Evolutionary conservation across 1,140 invertebrate genomes (phyloP).

Genomic region (Ephestia elutella): DNA sequence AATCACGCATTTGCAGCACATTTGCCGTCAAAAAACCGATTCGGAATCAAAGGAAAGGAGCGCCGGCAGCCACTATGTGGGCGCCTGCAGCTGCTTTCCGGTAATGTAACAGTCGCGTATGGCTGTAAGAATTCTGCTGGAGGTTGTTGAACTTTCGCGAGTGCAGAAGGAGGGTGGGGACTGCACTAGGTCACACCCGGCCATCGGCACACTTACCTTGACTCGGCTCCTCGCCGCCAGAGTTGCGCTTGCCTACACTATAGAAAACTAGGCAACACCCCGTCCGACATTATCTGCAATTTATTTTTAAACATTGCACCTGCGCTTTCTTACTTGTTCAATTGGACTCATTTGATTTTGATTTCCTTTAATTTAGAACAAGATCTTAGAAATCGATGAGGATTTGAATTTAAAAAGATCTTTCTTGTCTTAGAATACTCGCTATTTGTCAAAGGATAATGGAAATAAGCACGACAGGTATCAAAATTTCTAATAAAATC

Average conservation of each 20-base stretch:
- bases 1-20: constrained; percentile 6
- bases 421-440: no score
- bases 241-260: constrained; percentile 40
- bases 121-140: constrained; percentile 67
- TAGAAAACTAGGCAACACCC: constrained; percentile 62
- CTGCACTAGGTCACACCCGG: constrained; percentile 66
- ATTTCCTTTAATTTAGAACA: no score
- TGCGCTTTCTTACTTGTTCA: no score
- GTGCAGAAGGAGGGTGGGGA: constrained; percentile 65
- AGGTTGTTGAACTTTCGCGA: constrained; percentile 71
- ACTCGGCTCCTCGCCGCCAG: constrained; percentile 53
- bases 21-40: background rate
- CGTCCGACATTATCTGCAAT: background rate
- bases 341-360: no score
- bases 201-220: constrained; percentile 72
- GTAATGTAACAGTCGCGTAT: constrained; percentile 69
- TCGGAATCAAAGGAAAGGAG: no score
- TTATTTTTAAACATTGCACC: background rate
- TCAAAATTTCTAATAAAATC: no score
- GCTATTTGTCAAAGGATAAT: no score
- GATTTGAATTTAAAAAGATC: no score
- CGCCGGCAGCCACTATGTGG: constrained; percentile 34
- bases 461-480: no score
- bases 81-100: constrained; percentile 66
- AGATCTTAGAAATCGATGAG: no score